Evolutionary conservation across 2,888 invertebrate genomes (phyloP).

Genomic region (Phasia obesa): DNA sequence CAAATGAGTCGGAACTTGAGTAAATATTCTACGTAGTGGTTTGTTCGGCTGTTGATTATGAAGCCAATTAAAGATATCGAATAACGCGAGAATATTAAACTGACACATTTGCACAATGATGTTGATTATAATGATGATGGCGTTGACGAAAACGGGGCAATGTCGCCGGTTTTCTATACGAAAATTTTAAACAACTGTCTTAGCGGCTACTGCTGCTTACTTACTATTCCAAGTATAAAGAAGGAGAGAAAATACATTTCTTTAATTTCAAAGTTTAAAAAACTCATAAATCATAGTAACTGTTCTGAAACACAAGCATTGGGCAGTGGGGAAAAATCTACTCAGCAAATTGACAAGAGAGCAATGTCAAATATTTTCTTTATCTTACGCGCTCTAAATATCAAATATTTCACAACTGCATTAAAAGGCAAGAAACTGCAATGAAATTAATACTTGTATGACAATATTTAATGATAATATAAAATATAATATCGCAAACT

Average conservation of each 20-base stretch:
- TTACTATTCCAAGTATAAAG: neutral
- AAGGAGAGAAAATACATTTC: slow-evolving; percentile 7
- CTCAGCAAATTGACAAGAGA: slow-evolving; percentile 62
- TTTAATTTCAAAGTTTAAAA: slow-evolving; percentile 57
- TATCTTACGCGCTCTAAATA: slow-evolving; percentile 58
- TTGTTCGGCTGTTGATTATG: slow-evolving; percentile 73
- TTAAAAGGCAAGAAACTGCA: neutral
- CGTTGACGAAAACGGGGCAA: slow-evolving; percentile 6
- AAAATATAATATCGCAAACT: slow-evolving; percentile 60
- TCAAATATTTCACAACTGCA: slow-evolving; percentile 30
- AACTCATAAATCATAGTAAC: slow-evolving; percentile 76
- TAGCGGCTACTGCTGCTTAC: slow-evolving; percentile 45
- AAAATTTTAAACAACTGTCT: slow-evolving; percentile 20
- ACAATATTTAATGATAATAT: slow-evolving; percentile 42
- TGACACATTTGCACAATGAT: slow-evolving; percentile 70
- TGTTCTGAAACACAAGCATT: neutral
- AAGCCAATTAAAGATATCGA: slow-evolving; percentile 79
- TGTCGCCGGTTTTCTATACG: slow-evolving; percentile 8
- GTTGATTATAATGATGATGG: slow-evolving; percentile 50
- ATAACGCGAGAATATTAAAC: slow-evolving; percentile 74
- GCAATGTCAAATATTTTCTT: slow-evolving; percentile 55
- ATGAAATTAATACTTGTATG: slow-evolving; percentile 33
- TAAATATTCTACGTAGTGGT: slow-evolving; percentile 59
- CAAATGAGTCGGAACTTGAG: slow-evolving; percentile 76
- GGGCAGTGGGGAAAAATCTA: slow-evolving; percentile 51